Evolutionary conservation across 2,113 vertebrate species (phyloP), one percentile per base, ranked within the genome.

Genomic region (Leptobrachium ailaonicum): DNA sequence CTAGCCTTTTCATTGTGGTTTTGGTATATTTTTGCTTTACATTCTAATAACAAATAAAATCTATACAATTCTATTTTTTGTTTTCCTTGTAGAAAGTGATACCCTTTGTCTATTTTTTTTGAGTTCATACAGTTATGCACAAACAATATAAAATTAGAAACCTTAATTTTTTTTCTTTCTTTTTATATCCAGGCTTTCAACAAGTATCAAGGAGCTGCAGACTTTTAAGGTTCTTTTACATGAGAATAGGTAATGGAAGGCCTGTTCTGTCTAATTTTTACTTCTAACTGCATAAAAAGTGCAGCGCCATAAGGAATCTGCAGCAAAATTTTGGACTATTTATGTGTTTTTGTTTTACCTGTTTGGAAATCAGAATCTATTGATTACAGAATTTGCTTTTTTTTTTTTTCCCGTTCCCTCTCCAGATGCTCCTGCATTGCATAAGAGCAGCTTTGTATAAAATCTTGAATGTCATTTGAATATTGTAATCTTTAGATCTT

Each of bases 161-260:
- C 20, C 20, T 32, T 60, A 66, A 60, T 2, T 2, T 43, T 63
- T 20, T 62, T 47, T 79, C 79, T 80, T 58, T 82, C 54, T 63
- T 73, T 83, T 86, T 41, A 85, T 69, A 85, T 82, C 0, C 85
- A 99, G 97, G 85, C 93, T 99, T 86, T 97, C 96, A 83, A 97
- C 95, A 62, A 99, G 96, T 85, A 96, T 98, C 83, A 92, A 92
- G 81, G 96, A 98, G 80, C 88, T 99, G 73, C 94, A 98, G 88
- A 94, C 89, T 83, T 98, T 98, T 91, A 95, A 97, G 88, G 83
- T 89, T 71, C 91, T 98, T 86, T 63, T 98, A 82, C 92, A 95
- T 68, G 92, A 94, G 56, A 91, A 86, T 1, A 98, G 95, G 96
- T 98, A 96, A 96, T 95, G 87, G 90, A 86, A 47, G 91, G 89